Evolutionary conservation across 2,113 vertebrate genomes (phyloP), one percentile per base, ranked within the genome.

Genomic region (Colaptes auratus): DNA sequence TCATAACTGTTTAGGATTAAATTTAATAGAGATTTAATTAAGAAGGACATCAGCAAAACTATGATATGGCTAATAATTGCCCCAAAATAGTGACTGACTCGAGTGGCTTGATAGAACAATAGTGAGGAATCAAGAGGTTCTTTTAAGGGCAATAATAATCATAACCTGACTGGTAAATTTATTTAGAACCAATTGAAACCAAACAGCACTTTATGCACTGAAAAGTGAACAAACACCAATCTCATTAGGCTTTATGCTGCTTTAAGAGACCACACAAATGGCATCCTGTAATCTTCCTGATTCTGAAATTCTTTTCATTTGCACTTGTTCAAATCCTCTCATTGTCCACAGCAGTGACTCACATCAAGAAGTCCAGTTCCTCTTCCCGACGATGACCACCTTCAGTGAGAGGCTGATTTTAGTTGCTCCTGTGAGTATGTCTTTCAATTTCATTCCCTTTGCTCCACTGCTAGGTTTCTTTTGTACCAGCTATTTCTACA

Each of bases 1-100:
- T 89, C 19, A 84, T 85, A 84, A 76, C 44, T 89, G 89, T 75
- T 80, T 15, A 77, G 35, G 64, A 88, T 87, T 82, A 74, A 94
- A 91, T 83, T 72, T 95, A 96, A 88, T 66, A 87, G 67, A 83
- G 30, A 65, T 78, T 58, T 55, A 93, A 94, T 93, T 78, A 53
- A 53, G 86, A 88, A 53, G 13, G 7, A 90, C 86, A 83, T 71
- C 61, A 67, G 61, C 67, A 94, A 94, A 65, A 21, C 58, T 59
- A 21, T 84, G 55, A 46, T 17, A 86, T 71, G 2, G 12, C 65
- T 85, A 86, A 53, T 4, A 2, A 79, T 69, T 55, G 20, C 58
- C 35, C 61, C 65, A 72, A 2, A 2, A 69, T 28, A 83, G 35
- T 31, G 19, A 78, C 58, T 70, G 75, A 64, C 42, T 60, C 10